These are phyloP conservation scores for Chrysomela aeneicollis DNA, from an alignment of 2,888 invertebrate genomes.

Conservation along the genomic window DNA sequence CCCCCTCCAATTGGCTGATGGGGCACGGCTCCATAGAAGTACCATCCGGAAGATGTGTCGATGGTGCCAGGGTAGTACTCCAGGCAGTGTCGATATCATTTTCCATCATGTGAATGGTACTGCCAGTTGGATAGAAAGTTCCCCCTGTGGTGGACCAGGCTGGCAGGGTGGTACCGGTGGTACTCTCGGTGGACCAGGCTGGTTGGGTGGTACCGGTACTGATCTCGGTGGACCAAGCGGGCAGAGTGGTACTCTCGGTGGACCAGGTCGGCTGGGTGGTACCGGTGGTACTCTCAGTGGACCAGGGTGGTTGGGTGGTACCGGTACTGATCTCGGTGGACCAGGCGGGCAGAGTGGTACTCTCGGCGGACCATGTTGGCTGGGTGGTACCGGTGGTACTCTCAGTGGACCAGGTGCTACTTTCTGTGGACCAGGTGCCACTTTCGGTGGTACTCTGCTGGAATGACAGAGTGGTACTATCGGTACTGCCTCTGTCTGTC, in stretches of 20 bases:
- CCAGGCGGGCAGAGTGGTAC: not conserved
- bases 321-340: constrained; percentile 35
- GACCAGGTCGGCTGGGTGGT: constrained; percentile 23
- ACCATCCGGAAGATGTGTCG: constrained; percentile 30
- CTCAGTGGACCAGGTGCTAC: constrained; percentile 5
- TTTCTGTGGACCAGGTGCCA: not conserved
- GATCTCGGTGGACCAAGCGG: constrained; percentile 31
- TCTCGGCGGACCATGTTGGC: constrained; percentile 19
- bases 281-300: constrained; percentile 13
- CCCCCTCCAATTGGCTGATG: constrained; percentile 70
- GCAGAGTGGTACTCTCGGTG: constrained; percentile 1
- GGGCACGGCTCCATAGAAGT: constrained; percentile 55
- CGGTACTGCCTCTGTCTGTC: constrained; percentile 28
- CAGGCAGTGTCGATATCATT: constrained; percentile 26
- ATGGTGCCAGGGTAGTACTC: constrained; percentile 32
- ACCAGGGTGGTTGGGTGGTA: constrained; percentile 15
- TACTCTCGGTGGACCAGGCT: not conserved
- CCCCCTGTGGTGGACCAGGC: not conserved
- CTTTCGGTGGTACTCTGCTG: too few species aligned
- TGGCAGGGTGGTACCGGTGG: constrained; percentile 13
- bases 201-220: constrained; percentile 25
- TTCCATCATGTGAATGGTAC: not conserved
- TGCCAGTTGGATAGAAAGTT: constrained; percentile 2
- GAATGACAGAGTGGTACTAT: not conserved
- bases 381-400: constrained; percentile 25